A percentile compares a stretch with the other conserved stretches of the same genome.
Evolutionary conservation across 2,113 vertebrate genomes (phyloP).

Genomic region (Labeo catla): DNA sequence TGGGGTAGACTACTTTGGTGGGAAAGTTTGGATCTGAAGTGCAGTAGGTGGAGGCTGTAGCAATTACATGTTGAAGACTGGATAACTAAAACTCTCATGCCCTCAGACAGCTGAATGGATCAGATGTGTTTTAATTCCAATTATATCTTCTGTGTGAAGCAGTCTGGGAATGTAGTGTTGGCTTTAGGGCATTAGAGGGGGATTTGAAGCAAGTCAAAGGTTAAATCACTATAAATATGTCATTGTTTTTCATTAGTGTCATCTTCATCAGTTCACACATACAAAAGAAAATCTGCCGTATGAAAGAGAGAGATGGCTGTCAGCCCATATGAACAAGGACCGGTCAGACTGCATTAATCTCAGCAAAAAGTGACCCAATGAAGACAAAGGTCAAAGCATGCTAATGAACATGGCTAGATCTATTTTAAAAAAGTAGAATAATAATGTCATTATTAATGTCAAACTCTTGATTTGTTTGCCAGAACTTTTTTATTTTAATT

Average conservation of each 20-base stretch:
- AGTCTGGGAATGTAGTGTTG: constrained; percentile 7
- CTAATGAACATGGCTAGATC: neutral
- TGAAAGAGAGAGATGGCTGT: neutral
- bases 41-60: constrained; percentile 8
- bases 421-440: neutral
- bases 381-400: constrained; percentile 6
- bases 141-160: constrained; percentile 14
- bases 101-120: neutral
- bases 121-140: constrained; percentile 31
- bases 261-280: neutral
- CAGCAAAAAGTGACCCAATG: neutral
- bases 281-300: neutral
- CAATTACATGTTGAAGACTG: neutral
- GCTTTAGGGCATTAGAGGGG: neutral
- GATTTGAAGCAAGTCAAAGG: neutral
- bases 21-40: constrained; percentile 25
- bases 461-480: too few relatives aligned
- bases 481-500: too few relatives aligned
- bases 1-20: constrained; percentile 50
- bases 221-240: constrained; percentile 14
- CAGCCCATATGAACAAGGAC: constrained; percentile 14
- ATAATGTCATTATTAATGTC: too few relatives aligned
- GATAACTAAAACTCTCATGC: neutral
- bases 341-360: constrained; percentile 33
- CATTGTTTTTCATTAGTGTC: constrained; percentile 18